Conservation (phyloP, 2,888 invertebrate species). For the Hypselothyrea guttata region DNA sequence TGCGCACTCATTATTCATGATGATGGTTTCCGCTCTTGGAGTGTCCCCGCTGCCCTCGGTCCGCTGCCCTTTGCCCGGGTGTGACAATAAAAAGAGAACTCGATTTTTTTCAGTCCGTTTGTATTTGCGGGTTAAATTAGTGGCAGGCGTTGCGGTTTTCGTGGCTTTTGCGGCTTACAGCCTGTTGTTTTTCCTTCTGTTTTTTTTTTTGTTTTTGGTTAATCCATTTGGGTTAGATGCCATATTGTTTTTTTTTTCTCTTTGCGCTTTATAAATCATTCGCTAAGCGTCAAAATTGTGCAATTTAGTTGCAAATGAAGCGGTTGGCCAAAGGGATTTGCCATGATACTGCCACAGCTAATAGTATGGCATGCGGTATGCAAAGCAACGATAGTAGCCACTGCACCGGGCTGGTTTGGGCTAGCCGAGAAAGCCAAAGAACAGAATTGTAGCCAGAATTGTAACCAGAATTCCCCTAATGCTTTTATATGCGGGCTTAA, state of each 20-base stretch:
- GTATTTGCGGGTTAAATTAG: conserved; percentile 69
- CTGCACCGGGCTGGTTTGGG: not conserved
- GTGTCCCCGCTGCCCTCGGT: conserved; percentile 8
- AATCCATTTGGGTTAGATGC: conserved; percentile 59
- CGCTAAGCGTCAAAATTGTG: conserved; percentile 58
- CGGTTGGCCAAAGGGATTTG: conserved; percentile 22
- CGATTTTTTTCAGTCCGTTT: conserved; percentile 24
- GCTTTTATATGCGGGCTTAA: too few relatives aligned
- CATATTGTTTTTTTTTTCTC: conserved; percentile 18
- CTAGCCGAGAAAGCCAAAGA: too few relatives aligned
- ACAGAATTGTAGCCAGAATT: conserved; percentile 1
- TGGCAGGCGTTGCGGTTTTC: conserved; percentile 51
- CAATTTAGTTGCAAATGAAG: conserved; percentile 60
- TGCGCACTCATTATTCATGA: conserved; percentile 69
- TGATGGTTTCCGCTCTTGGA: conserved; percentile 48
- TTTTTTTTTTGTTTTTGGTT: conserved; percentile 38
- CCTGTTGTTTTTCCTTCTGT: too few relatives aligned
- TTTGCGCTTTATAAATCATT: conserved; percentile 57
- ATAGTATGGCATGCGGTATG: conserved; percentile 13
- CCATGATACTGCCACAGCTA: conserved; percentile 15
- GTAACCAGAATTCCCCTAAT: not conserved
- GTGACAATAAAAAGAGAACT: conserved; percentile 64
- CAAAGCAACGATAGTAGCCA: not conserved
- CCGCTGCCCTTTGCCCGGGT: conserved; percentile 1
- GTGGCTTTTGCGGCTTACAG: conserved; percentile 47